Evolutionary conservation across 2,113 vertebrate species (phyloP).

Genomic region (Oncorhynchus clarkii): DNA sequence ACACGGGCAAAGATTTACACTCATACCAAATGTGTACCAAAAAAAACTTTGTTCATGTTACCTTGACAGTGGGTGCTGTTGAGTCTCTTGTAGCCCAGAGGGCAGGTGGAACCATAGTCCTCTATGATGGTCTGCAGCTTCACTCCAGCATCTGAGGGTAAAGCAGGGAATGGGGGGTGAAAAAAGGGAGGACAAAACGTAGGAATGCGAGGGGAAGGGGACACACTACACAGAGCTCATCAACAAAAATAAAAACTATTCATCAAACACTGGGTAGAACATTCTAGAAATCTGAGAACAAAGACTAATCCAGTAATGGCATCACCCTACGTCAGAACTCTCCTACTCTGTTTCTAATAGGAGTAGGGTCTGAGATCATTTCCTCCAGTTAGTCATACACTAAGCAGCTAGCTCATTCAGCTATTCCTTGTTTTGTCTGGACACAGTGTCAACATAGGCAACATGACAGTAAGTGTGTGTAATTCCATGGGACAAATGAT

Average conservation of each 20-base stretch:
- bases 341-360: not conserved
- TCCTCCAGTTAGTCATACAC: not conserved
- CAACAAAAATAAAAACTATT: too few relatives aligned
- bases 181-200: not conserved
- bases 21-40: too few relatives aligned
- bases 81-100: conserved; percentile 88
- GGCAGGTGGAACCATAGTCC: conserved; percentile 82
- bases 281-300: not conserved
- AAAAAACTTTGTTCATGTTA: conserved; percentile 45
- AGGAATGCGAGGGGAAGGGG: not conserved
- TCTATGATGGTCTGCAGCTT: conserved; percentile 82
- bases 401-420: not conserved
- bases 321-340: not conserved
- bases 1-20: too few relatives aligned
- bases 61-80: conserved; percentile 91
- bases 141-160: conserved; percentile 76
- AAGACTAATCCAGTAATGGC: not conserved
- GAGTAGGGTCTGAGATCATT: not conserved
- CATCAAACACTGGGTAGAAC: too few relatives aligned
- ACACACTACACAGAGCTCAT: not conserved
- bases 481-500: not conserved
- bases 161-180: not conserved
- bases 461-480: too few relatives aligned
- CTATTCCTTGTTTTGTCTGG: not conserved
- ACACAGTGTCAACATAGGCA: not conserved